Evolutionary conservation across 2,113 vertebrate genomes (phyloP).

Genomic region (Marmota monax): DNA sequence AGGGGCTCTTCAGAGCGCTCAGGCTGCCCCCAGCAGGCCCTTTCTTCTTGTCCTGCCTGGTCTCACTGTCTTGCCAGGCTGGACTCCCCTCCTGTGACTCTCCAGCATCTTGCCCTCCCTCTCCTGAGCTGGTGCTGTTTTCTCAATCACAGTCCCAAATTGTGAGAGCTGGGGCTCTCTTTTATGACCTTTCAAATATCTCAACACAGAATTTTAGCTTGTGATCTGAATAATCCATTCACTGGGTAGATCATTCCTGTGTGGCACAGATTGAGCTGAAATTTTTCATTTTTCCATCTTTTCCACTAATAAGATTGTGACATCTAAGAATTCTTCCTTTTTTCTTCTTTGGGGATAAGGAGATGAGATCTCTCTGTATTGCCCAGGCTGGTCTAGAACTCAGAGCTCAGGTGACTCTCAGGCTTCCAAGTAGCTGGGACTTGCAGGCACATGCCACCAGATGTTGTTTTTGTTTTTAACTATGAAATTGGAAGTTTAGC

Average conservation of each 20-base stretch:
- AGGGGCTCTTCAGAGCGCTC: not conserved
- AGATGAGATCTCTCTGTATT: not conserved
- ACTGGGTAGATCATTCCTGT: not conserved
- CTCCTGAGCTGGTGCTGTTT: not conserved
- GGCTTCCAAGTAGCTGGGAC: not conserved
- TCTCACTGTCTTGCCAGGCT: not conserved
- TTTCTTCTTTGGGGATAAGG: not conserved
- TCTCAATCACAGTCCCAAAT: not conserved
- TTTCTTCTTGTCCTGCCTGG: not conserved
- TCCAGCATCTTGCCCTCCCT: rapidly evolving
- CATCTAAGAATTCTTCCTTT: not conserved
- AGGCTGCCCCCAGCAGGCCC: not conserved
- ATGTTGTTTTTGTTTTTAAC: not conserved
- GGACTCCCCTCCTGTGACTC: not conserved
- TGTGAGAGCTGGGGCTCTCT: not conserved
- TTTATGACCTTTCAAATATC: too few species aligned
- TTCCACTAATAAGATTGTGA: not conserved
- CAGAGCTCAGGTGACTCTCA: not conserved
- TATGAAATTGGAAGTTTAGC: not conserved
- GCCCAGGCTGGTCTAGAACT: not conserved
- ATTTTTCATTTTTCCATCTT: not conserved
- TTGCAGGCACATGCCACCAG: not conserved
- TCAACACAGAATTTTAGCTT: not conserved
- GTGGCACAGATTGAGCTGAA: not conserved
- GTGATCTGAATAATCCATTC: rapidly evolving